Evolutionary conservation across 1,140 invertebrate species (phyloP).

Genomic region (Neelides sp.): DNA sequence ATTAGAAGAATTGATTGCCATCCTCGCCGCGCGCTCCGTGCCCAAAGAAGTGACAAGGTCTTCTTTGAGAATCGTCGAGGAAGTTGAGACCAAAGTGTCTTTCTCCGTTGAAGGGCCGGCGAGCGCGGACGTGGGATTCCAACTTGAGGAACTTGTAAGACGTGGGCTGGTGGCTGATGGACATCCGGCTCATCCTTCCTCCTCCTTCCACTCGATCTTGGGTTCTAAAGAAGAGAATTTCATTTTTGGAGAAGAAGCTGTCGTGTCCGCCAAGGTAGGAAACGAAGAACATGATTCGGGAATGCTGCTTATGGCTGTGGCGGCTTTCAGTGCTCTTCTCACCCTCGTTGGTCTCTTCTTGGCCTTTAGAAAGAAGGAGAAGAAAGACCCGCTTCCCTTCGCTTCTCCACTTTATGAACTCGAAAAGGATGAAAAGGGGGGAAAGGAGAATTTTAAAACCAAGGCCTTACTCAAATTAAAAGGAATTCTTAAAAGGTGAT

Average conservation of each 20-base stretch:
- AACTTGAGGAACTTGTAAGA: slow-evolving; percentile 50
- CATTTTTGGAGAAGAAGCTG: slow-evolving; percentile 16
- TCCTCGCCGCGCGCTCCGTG: too few species aligned
- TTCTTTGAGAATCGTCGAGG: not conserved
- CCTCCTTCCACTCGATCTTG: not conserved
- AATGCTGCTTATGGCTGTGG: slow-evolving; percentile 19
- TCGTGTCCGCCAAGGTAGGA: slow-evolving; percentile 15
- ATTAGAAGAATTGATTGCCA: slow-evolving; percentile 40
- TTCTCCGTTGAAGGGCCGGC: slow-evolving; percentile 49
- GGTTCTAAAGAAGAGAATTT: too few species aligned
- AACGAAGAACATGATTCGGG: slow-evolving; percentile 19
- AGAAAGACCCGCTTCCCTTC: slow-evolving; percentile 21
- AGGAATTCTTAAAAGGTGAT: too few species aligned
- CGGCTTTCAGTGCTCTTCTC: slow-evolving; percentile 21
- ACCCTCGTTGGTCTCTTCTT: slow-evolving; percentile 23
- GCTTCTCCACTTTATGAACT: slow-evolving; percentile 13
- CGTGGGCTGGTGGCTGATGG: not conserved
- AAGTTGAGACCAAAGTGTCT: slow-evolving; percentile 33
- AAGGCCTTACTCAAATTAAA: too few species aligned
- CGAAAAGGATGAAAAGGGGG: not conserved
- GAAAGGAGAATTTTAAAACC: not conserved
- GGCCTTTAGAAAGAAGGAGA: slow-evolving; percentile 25
- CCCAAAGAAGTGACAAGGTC: too few species aligned
- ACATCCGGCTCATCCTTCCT: not conserved
- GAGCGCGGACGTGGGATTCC: slow-evolving; percentile 51